Percentiles rank a stretch among this genome's conserved stretches.
These are phyloP conservation scores for Melopsittacus undulatus DNA, from an alignment of 2,797 vertebrate species.

Conservation along the genomic window DNA sequence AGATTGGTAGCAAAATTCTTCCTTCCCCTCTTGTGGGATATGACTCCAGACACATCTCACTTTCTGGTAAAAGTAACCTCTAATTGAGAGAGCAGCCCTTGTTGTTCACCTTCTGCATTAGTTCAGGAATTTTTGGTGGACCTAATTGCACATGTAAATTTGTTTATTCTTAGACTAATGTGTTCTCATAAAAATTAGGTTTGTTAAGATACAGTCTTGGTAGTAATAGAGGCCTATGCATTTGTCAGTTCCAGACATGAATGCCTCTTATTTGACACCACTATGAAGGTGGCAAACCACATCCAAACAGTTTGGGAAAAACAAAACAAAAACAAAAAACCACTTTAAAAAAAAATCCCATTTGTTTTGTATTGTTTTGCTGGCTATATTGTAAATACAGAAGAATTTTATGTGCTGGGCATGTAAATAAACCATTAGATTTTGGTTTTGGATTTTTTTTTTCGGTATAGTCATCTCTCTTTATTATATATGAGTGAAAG, in stretches of 20 bases:
- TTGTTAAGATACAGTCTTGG: background rate
- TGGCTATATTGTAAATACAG: slow-evolving; percentile 17
- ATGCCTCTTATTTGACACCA: slow-evolving; percentile 11
- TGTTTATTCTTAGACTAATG: background rate
- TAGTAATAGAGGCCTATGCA: fast-evolving
- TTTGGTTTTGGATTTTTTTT: background rate
- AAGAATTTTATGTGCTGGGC: slow-evolving; percentile 34
- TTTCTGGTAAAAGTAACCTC: background rate
- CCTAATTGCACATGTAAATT: no score
- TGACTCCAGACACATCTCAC: background rate
- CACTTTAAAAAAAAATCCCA: background rate
- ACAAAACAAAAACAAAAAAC: background rate
- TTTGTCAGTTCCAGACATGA: background rate
- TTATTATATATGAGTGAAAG: slow-evolving; percentile 58
- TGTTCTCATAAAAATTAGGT: background rate
- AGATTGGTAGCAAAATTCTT: background rate
- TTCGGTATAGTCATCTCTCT: slow-evolving; percentile 64
- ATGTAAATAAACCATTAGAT: slow-evolving; percentile 53
- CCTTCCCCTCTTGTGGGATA: background rate
- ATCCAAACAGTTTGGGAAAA: background rate
- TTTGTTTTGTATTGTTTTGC: slow-evolving; percentile 44
- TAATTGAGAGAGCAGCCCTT: background rate
- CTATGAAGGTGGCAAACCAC: background rate
- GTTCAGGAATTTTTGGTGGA: background rate
- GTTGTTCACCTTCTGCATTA: no score